These are phyloP conservation scores for Cheilosia vernalis DNA, from an alignment of 2,888 invertebrate species.

Conservation along the genomic window DNA sequence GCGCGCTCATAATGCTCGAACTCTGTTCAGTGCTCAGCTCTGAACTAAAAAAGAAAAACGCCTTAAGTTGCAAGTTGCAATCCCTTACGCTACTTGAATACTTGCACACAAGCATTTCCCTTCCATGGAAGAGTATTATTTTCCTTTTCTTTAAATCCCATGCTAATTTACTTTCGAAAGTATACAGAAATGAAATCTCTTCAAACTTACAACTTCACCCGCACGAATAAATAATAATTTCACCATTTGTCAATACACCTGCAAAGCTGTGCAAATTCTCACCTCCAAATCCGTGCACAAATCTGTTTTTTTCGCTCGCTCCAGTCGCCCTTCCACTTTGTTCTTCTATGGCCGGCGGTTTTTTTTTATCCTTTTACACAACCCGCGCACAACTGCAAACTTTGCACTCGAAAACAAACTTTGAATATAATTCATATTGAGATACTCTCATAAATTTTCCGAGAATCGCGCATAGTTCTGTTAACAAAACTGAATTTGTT, in stretches of 20 bases:
- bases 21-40: no score
- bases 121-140: not conserved
- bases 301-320: not conserved
- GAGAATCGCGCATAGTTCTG: conserved; percentile 67
- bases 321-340: not conserved
- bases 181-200: not conserved
- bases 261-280: conserved; percentile 36
- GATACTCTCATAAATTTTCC: conserved; percentile 69
- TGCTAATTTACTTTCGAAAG: conserved; percentile 20
- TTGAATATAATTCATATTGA: conserved; percentile 74
- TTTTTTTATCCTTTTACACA: not conserved
- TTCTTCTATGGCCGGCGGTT: not conserved
- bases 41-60: no score
- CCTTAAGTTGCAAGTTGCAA: no score
- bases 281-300: conserved; percentile 40
- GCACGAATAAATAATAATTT: conserved; percentile 36
- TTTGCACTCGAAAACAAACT: conserved; percentile 60
- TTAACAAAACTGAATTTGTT: conserved; percentile 75
- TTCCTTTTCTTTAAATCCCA: not conserved
- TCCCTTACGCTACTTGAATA: no score
- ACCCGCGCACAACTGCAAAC: conserved; percentile 49
- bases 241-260: conserved; percentile 47
- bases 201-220: not conserved
- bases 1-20: no score
- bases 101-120: no score